Evolutionary conservation across 2,888 invertebrate species (phyloP).

Genomic region (Isoperla grammatica): DNA sequence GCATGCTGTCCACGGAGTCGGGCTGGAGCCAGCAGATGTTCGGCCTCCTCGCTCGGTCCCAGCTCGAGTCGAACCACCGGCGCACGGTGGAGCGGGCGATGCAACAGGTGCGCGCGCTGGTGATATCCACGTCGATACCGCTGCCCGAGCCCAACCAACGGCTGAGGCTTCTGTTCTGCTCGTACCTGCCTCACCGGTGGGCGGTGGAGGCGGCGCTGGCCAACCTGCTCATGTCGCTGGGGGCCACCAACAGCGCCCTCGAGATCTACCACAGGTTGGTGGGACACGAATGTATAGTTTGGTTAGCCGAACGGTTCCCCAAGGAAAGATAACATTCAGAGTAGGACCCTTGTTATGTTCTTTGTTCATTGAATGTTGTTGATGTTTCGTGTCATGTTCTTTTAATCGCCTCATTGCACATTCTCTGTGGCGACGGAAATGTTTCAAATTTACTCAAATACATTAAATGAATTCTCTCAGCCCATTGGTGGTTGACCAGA

Average conservation of each 20-base stretch:
- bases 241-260: slow-evolving; percentile 77
- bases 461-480: too few relatives aligned
- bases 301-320: too few relatives aligned
- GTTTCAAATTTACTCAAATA: too few relatives aligned
- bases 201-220: slow-evolving; percentile 69
- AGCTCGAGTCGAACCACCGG: slow-evolving; percentile 67
- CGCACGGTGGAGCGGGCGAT: slow-evolving; percentile 84
- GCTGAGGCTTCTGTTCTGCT: slow-evolving; percentile 60
- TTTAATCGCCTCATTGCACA: too few relatives aligned
- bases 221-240: slow-evolving; percentile 70
- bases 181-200: slow-evolving; percentile 70
- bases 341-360: too few relatives aligned
- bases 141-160: slow-evolving; percentile 46
- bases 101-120: slow-evolving; percentile 64
- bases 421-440: too few relatives aligned
- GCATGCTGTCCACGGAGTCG: slow-evolving; percentile 56
- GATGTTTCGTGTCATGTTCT: too few relatives aligned
- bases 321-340: too few relatives aligned
- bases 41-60: slow-evolving; percentile 68
- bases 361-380: too few relatives aligned
- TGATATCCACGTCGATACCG: slow-evolving; percentile 43
- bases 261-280: slow-evolving; percentile 60
- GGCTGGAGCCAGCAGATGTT: slow-evolving; percentile 73
- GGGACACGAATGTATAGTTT: too few relatives aligned
- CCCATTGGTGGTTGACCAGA: too few relatives aligned